Evolutionary conservation across 2,113 vertebrate genomes (phyloP), one percentile per base, ranked within the genome.

Genomic region (Proterorhinus semilunaris): DNA sequence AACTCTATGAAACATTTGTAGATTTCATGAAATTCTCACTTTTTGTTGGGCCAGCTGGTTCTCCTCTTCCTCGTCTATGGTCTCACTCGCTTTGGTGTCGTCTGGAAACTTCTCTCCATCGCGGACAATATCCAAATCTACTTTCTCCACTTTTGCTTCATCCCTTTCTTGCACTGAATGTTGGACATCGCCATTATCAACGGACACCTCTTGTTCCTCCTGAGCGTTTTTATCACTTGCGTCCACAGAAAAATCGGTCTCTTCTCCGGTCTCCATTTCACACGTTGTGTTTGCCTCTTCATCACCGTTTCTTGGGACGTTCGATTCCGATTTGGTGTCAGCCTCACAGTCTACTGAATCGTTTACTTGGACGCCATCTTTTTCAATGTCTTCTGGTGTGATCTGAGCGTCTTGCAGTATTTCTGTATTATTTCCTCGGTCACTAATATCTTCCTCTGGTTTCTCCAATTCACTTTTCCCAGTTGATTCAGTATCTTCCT

Each of bases 61-160:
- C 0, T 82, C 81, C n/a, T 76, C 79, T 44, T 86, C 83, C 3
- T 83, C 79, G 12, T 75, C 68, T 8, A 62, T 11, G 0, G 78
- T 66, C 66, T 85, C 84, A 49, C 82, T 84, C 71, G 81, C 21
- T 21, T 21, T 21, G 65, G 8, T 7, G 52, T 51, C 0, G 49
- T 45, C 58, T 9, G 13, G 58, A 61, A 61, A 61, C 44, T 61
- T 74, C 50, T 12, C 42, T 0, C 49, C 74, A 57, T 81, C 84
- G 21, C 67, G 78, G 0, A 16, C 43, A 3, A 85, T 77, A 51
- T 83, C 86, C 16, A 93, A 44, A 8, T 88, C 78, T 0, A 79
- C 78, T 16, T 74, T 50, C 4, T 0, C 51, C 27, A 1, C 7
- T 27, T 13, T 69, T 49, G 3, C 27, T 36, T 36, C 27, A 36